These are phyloP conservation scores for Geococcyx californianus DNA, from an alignment of 2,113 vertebrate species.

Conservation along the genomic window DNA sequence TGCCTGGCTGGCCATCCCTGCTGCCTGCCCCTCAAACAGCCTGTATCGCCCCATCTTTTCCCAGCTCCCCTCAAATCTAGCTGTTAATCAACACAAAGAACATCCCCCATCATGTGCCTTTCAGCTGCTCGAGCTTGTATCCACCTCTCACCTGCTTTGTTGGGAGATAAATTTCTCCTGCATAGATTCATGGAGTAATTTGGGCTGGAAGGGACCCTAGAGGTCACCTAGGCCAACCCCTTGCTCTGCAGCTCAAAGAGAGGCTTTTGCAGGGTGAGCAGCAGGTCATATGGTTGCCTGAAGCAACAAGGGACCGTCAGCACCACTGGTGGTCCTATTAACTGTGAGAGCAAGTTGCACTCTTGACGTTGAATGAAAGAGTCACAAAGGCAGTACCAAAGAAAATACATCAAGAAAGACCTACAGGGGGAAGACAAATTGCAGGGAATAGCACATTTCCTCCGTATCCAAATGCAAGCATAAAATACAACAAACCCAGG, in stretches of 20 bases:
- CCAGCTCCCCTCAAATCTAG: neutral
- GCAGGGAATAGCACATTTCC: neutral
- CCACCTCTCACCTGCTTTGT: neutral
- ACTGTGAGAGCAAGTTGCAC: neutral
- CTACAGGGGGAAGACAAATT: neutral
- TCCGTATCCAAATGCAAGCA: neutral
- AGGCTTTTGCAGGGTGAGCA: neutral
- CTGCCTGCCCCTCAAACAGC: neutral
- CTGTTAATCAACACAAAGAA: no score
- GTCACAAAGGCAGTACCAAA: neutral
- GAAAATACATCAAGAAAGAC: neutral
- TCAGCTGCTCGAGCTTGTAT: accelerated
- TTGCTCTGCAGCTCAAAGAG: neutral
- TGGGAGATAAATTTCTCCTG: neutral
- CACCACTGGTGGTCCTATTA: neutral
- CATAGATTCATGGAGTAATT: neutral
- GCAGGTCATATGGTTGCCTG: neutral
- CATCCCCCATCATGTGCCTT: neutral
- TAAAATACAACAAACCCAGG: neutral
- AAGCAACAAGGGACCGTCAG: neutral
- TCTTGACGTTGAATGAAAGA: neutral
- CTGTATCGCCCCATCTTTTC: accelerated
- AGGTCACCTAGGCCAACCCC: neutral
- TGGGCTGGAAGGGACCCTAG: neutral
- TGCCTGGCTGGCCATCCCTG: accelerated